Evolutionary conservation across 2,888 invertebrate genomes (phyloP), one percentile per base, ranked within the genome.

Genomic region (Tipula vernalis): DNA sequence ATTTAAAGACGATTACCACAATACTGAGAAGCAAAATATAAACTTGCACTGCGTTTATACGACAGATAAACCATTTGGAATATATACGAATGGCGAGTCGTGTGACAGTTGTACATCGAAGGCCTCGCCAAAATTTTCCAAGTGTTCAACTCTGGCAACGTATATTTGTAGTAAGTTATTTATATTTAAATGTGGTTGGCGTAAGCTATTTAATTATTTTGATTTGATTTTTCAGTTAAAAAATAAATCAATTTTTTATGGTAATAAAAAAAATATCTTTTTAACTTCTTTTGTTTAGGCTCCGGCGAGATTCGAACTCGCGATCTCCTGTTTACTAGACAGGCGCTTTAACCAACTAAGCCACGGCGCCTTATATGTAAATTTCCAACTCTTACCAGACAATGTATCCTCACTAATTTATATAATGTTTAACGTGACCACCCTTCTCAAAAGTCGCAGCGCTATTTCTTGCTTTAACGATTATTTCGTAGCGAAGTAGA

Each of bases 311-410:
- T n/a, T 15, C 15, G 94, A 94, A 94, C 94, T 94, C 94, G 92
- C 92, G 94, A 94, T 94, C 94, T 94, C 94, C 94, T 94, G 94
- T 94, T 94, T 94, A 94, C 94, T 94, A 94, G 94, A 94, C 94
- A 93, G 93, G 93, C 93, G 93, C 93, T 94, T 94, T 94, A 94
- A 94, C 94, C 94, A 94, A 94, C 94, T 94, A 94, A 94, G 94
- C 94, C 94, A 94, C 94, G 94, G 93, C 93, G 93, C 93, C 93
- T 44, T 44, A 3, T 44, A 3, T 39, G 39, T 6, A 39, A 39
- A 39, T 0, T 28, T 28, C 28, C 28, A 28, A 28, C 28, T 28
- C 2, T 2, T 28, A 28, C 28, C 28, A n/a, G n/a, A n/a, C n/a
- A n/a, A n/a, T n/a, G n/a, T n/a, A n/a, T n/a, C n/a, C n/a, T n/a